These are phyloP conservation scores for Micrasema minimum DNA, from an alignment of 1,140 invertebrate genomes.

Conservation along the genomic window DNA sequence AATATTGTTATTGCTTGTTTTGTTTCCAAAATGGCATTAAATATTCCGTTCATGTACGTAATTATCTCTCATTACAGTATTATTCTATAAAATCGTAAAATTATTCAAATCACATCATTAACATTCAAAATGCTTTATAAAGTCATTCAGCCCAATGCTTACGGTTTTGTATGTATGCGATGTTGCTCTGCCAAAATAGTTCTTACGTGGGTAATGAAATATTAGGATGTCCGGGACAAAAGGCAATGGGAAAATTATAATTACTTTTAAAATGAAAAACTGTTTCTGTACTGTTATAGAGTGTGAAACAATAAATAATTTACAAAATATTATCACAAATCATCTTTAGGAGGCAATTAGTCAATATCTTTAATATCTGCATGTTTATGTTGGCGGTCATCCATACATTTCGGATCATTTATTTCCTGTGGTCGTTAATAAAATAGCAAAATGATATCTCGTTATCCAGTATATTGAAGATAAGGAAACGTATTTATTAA, in stretches of 20 bases:
- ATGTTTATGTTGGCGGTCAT: too few species aligned
- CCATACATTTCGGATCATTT: too few species aligned
- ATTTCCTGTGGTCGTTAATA: too few species aligned
- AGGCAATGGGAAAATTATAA: neutral
- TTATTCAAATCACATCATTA: constrained; percentile 53
- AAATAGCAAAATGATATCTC: too few species aligned
- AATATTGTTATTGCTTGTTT: constrained; percentile 4
- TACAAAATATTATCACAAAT: too few species aligned
- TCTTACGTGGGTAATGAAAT: constrained; percentile 25
- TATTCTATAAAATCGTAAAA: constrained; percentile 53
- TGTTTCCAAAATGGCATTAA: neutral
- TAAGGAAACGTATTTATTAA: too few species aligned
- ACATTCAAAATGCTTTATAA: constrained; percentile 52
- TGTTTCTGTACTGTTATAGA: too few species aligned
- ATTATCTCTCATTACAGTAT: constrained; percentile 51
- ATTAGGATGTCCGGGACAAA: neutral
- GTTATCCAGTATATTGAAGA: too few species aligned
- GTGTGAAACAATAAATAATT: too few species aligned
- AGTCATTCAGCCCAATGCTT: constrained; percentile 49
- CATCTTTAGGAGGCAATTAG: too few species aligned
- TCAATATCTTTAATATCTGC: too few species aligned
- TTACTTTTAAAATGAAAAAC: neutral
- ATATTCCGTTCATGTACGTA: constrained; percentile 42
- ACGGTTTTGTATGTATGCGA: constrained; percentile 15
- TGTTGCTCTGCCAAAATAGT: constrained; percentile 28